Percentiles rank a stretch among this genome's conserved stretches.
Conservation (phyloP, 2,888 invertebrate genomes). For the Caenorhabditis imperialis region DNA sequence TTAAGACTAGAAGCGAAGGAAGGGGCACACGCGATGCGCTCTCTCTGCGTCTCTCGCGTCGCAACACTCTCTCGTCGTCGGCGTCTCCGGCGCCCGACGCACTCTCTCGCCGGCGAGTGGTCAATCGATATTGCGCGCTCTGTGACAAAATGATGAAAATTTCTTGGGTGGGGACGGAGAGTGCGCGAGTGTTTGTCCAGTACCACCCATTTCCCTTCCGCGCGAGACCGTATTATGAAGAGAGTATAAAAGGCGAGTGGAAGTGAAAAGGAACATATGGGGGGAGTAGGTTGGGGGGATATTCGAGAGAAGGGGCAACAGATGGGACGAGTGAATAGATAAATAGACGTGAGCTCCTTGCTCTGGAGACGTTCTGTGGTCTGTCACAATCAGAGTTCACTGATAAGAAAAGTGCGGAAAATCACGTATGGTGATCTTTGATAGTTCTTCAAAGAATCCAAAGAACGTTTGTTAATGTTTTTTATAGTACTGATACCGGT, state of each 20-base stretch:
- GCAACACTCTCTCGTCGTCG: conserved; percentile 21
- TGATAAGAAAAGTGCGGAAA: too few relatives aligned
- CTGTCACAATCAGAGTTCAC: too few relatives aligned
- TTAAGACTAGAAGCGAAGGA: conserved; percentile 9
- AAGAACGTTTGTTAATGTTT: too few relatives aligned
- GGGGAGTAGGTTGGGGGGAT: conserved; percentile 12
- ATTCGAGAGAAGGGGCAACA: conserved; percentile 41
- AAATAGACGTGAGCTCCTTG: too few relatives aligned
- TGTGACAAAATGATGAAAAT: conserved; percentile 1
- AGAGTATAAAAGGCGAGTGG: conserved; percentile 1
- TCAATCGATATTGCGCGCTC: conserved; percentile 25
- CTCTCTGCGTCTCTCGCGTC: conserved; percentile 11
- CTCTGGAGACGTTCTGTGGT: too few relatives aligned
- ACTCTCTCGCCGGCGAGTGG: too few relatives aligned
- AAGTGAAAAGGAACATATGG: conserved; percentile 14
- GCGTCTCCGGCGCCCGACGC: conserved; percentile 22
- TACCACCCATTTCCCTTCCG: conserved; percentile 28
- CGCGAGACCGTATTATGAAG: conserved; percentile 18
- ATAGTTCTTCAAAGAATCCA: too few relatives aligned
- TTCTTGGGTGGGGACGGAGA: not conserved
- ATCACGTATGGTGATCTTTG: too few relatives aligned
- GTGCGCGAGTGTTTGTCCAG: conserved; percentile 32
- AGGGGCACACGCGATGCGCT: conserved; percentile 7
- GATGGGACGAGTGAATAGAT: conserved; percentile 10
- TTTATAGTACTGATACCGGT: too few relatives aligned